These are phyloP conservation scores for Toxostoma redivivum DNA, from an alignment of 2,113 vertebrate species.

Conservation along the genomic window DNA sequence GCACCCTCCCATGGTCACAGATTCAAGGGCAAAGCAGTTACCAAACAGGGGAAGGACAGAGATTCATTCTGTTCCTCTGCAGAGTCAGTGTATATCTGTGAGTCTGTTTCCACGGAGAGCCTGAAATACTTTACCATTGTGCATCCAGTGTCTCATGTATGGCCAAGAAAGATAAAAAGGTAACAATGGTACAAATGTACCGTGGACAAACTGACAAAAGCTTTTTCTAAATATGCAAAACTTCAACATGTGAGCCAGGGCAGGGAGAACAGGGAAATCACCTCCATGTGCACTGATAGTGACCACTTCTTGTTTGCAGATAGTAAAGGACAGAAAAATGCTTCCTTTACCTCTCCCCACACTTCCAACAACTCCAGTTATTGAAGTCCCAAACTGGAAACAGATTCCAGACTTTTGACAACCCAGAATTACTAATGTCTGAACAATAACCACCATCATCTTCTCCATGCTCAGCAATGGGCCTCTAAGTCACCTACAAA, in stretches of 20 bases:
- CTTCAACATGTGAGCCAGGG: not conserved
- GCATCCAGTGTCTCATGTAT: not conserved
- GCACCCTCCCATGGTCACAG: not conserved
- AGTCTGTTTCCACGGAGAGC: not conserved
- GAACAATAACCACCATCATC: not conserved
- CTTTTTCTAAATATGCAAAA: not conserved
- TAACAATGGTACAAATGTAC: not conserved
- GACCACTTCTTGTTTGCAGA: not conserved
- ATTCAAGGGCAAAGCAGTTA: not conserved
- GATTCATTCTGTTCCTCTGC: not conserved
- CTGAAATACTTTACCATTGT: not conserved
- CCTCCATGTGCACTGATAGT: rapidly evolving
- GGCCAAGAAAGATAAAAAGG: not conserved
- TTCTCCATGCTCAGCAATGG: not conserved
- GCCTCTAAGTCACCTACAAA: not conserved
- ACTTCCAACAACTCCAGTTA: not conserved
- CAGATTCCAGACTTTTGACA: not conserved
- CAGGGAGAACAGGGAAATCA: not conserved
- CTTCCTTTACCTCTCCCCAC: not conserved
- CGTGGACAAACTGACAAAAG: not conserved
- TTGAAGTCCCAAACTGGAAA: not conserved
- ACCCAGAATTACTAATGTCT: not conserved
- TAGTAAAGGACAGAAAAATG: rapidly evolving
- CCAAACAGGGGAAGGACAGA: not conserved
- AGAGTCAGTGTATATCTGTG: not conserved